A percentile compares a stretch with the other conserved stretches of the same genome.
These are phyloP conservation scores for Eutrigla gurnardus DNA, from an alignment of 2,797 vertebrate genomes.

Conservation along the genomic window DNA sequence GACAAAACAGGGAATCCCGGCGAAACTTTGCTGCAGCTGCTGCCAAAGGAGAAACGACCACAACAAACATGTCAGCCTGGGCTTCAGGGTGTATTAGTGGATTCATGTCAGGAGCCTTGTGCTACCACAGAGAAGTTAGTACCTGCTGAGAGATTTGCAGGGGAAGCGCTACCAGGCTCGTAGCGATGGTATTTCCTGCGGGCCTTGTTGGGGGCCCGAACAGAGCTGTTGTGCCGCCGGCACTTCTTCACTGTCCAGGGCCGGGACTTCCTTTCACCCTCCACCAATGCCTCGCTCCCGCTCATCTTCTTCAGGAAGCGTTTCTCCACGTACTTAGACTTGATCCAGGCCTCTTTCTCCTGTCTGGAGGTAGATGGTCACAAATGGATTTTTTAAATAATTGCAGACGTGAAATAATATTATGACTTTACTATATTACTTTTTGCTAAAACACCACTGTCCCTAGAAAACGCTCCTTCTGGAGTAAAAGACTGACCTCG, in stretches of 20 bases:
- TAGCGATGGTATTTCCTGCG: constrained; percentile 89
- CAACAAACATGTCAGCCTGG: constrained; percentile 5
- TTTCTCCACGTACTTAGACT: constrained; percentile 96
- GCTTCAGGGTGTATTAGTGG: neutral
- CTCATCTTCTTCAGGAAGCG: constrained; percentile 92
- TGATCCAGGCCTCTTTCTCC: constrained; percentile 98
- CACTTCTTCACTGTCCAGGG: constrained; percentile 92
- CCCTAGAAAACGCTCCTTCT: too few relatives aligned
- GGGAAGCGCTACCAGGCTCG: constrained; percentile 85
- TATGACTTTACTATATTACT: too few relatives aligned
- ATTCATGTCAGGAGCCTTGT: neutral
- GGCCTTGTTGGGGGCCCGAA: constrained; percentile 81
- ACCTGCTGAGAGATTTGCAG: constrained; percentile 92
- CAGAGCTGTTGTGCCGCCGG: constrained; percentile 87
- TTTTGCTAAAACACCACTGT: neutral
- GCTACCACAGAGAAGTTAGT: neutral
- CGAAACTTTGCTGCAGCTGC: constrained; percentile 91
- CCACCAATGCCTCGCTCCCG: constrained; percentile 72
- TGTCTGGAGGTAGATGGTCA: constrained; percentile 82
- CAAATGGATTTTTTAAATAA: neutral
- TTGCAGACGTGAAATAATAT: neutral
- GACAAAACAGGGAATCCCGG: constrained; percentile 96
- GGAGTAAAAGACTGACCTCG: constrained; percentile 83
- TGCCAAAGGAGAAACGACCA: constrained; percentile 47
- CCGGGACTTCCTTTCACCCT: constrained; percentile 85